Evolutionary conservation across 2,888 invertebrate species (phyloP), one percentile per base, ranked within the genome.

Genomic region (Steromphala cineraria): DNA sequence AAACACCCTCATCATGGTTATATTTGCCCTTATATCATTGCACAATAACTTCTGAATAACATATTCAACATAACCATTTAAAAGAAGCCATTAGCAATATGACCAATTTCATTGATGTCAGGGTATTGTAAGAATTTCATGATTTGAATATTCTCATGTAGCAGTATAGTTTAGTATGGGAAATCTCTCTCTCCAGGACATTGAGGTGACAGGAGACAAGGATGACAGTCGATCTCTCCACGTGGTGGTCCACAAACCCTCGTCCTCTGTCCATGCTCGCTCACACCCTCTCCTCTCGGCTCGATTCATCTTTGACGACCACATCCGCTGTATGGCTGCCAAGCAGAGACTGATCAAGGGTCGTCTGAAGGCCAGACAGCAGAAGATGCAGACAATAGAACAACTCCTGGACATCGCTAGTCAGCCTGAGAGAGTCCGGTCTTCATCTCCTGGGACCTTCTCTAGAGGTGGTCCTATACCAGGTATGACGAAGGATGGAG

Each of bases 321-420:
- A 99, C 92, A 99, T 99, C 87, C 95, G 99, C 46, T 99, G 99
- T 92, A 98, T 99, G 98, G 99, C 99, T 21, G 99, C 99, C 31
- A 99, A 99, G 91, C 99, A 99, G 93, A 97, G 96, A 46, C 88
- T 94, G 21, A 93, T 93, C 2, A 94, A 94, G 87, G 94, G 94
- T n/a, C 90, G 94, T 8, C 96, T 97, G 90, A 98, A 98, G 94
- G 98, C 99, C 0, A 96, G 99, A 0, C 98, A 98, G 91, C 97
- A 98, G 94, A 99, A 99, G 94, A 97, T 99, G 96, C 97, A 97
- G 91, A 97, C 98, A 94, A 99, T 99, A 80, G 98, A 98, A 0
- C 96, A 96, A 53, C 94, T 99, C 13, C 94, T 99, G 24, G 98
- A 99, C 92, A 90, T 91, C 74, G 86, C 89, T 10, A 71, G 77